phyloP scores from a whole-genome alignment of 2,113 vertebrate species.

The Fulmarus glacialis region DNA sequence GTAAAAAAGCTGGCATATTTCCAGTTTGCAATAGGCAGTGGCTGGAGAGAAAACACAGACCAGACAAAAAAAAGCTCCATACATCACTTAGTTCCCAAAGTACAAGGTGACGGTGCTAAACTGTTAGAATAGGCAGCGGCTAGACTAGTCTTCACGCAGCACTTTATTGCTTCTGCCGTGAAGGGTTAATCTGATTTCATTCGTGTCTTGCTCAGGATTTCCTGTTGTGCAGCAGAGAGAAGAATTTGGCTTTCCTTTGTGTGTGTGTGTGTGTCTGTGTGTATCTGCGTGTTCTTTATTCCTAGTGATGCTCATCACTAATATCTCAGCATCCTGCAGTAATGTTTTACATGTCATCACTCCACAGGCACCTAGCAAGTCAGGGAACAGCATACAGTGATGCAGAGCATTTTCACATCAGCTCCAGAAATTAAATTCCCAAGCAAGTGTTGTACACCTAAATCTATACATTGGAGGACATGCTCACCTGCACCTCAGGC shows the following conservation, averaged over 20 bases:
- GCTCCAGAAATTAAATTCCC: neutral
- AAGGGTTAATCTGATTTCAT: constrained; percentile 24
- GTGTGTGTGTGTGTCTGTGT: neutral
- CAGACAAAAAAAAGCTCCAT: neutral
- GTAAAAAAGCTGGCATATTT: neutral
- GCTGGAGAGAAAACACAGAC: neutral
- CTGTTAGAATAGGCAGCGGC: neutral
- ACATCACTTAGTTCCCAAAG: neutral
- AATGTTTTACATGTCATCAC: neutral
- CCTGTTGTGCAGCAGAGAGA: neutral
- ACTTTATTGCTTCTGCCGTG: neutral
- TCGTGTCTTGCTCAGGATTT: neutral
- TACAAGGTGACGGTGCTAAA: neutral
- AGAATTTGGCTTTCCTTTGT: neutral
- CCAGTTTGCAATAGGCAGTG: neutral
- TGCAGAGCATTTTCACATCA: neutral
- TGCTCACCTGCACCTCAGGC: fast-evolving
- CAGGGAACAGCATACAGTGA: neutral
- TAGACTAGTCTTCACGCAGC: neutral
- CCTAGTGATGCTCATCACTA: neutral
- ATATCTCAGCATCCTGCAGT: neutral
- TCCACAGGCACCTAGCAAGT: neutral
- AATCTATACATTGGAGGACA: neutral
- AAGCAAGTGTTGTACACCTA: neutral
- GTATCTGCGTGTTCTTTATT: neutral